Evolutionary conservation across 2,888 invertebrate genomes (phyloP), one percentile per base, ranked within the genome.

Genomic region (Eupithecia exiguata): DNA sequence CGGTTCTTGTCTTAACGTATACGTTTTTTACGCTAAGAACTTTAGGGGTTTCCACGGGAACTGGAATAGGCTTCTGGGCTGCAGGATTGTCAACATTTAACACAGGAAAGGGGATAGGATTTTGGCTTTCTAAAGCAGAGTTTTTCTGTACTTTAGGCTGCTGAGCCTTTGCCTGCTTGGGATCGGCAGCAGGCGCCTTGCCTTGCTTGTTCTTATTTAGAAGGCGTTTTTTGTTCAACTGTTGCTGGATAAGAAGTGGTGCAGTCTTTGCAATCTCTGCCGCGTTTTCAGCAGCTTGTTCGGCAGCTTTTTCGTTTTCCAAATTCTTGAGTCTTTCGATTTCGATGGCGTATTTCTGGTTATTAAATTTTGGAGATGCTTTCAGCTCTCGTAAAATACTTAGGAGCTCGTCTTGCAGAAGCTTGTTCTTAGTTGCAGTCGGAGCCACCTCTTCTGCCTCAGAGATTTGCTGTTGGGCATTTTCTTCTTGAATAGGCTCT

Each of bases 301-400:
- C 46, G 7, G 85, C 74, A 53, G 87, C 85, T 9, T 87, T 89
- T 78, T 89, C 88, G 70, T 87, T 88, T 53, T 84, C 86, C 61
- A 87, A 78, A 35, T 85, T 85, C 21, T 80, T 81, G 12, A 89
- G 78, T n/a, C 86, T 88, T 74, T 89, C 88, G 10, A 90, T 79
- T 77, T 88, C 89, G 70, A 82, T 82, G 0, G 84, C 86, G 35
- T 85, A 85, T 74, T 85, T 88, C 63, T 83, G 84, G 16, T 85
- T 84, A 66, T 87, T 89, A 77, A 90, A 88, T 76, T 89, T 87
- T 0, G 87, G 75, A 72, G 89, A 80, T 76, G 89, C 79, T 87
- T 90, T 84, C 4, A 88, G 71, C 53, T 86, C 83, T 40, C 82
- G 78, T 30, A 85, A 72, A 73, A 80, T 81, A 25, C 75, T 71